Evolutionary conservation across 2,888 invertebrate genomes (phyloP), one percentile per base, ranked within the genome.

Genomic region (Ditylenchus weischeri): DNA sequence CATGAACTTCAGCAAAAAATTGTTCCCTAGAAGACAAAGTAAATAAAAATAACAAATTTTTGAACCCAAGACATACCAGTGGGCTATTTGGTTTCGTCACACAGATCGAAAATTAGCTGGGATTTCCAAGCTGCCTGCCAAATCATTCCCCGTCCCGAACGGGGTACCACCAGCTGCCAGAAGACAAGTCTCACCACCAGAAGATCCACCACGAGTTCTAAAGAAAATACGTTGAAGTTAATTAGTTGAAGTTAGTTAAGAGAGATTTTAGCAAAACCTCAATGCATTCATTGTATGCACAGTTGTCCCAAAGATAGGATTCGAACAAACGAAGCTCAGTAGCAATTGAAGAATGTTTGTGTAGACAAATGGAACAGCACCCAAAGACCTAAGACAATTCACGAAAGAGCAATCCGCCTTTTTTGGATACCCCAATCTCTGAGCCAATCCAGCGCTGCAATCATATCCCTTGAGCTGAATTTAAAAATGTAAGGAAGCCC

Each of bases 291-390:
- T 78, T 0, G 86, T 86, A 76, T 87, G 85, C 19, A 65, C 68
- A 0, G 86, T 84, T 4, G 78, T 77, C 11, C 85, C 85, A 72
- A 83, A 84, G 29, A 85, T 78, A 0, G 85, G 83, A 70, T 85
- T 85, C 13, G 83, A 78, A 69, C 83, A 82, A 18, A 77, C 79
- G 68, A 78, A 81, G 18, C 76, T 76, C 50, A 83, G 68, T 66
- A 84, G 73, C 0, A 79, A 80, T 85, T 85, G 84, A 0, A 84
- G 84, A 18, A 84, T 80, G 73, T 86, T 86, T 11, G 85, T 86
- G 72, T 83, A 83, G 29, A 83, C 84, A 81, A 84, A 86, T n/a
- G 86, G 86, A 50, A 86, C 78, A n/a, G 85, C 86, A 60, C 87
- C 87, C 10, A 82, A 74, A 4, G 77, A 68, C 23, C 69, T 73